Conservation (phyloP, 64 coral and sea anemone species). For the Stichodactyla mertensii region DNA sequence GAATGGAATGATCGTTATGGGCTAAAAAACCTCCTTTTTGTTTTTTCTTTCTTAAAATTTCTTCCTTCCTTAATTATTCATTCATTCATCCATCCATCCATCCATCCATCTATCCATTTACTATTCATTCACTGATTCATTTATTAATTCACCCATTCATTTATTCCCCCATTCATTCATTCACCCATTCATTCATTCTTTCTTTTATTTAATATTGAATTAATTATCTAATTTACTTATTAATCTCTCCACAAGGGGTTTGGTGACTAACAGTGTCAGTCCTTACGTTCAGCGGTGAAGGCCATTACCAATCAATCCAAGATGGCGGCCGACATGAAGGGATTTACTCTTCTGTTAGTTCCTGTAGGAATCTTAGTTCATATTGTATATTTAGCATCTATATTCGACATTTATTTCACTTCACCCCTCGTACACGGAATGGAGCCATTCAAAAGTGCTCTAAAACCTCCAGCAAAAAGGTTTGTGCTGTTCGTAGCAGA, state of each 20-base stretch:
- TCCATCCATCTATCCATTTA: too few species aligned
- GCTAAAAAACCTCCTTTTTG: too few species aligned
- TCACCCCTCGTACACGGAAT: conserved; percentile 96
- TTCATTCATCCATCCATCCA: too few species aligned
- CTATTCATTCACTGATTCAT: too few species aligned
- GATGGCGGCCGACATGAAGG: conserved; percentile 52
- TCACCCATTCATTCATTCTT: too few species aligned
- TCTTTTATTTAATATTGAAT: too few species aligned
- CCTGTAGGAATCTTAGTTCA: conserved; percentile 76
- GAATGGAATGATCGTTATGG: too few species aligned
- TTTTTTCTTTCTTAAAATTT: too few species aligned
- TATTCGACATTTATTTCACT: conserved; percentile 98
- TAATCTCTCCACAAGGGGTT: background rate
- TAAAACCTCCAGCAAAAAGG: conserved; percentile 70
- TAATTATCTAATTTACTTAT: too few species aligned
- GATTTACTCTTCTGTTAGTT: conserved; percentile 37
- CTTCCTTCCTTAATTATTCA: too few species aligned
- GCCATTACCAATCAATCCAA: conserved; percentile 31
- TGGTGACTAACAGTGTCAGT: background rate
- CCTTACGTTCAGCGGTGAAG: conserved; percentile 17
- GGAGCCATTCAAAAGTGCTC: conserved; percentile 65
- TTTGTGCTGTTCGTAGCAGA: conserved; percentile 89
- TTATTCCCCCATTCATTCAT: too few species aligned
- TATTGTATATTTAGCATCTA: conserved; percentile 73
- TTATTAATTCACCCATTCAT: too few species aligned